Conservation (phyloP, 2,797 vertebrate genomes). For the Fistularia commersonii region DNA sequence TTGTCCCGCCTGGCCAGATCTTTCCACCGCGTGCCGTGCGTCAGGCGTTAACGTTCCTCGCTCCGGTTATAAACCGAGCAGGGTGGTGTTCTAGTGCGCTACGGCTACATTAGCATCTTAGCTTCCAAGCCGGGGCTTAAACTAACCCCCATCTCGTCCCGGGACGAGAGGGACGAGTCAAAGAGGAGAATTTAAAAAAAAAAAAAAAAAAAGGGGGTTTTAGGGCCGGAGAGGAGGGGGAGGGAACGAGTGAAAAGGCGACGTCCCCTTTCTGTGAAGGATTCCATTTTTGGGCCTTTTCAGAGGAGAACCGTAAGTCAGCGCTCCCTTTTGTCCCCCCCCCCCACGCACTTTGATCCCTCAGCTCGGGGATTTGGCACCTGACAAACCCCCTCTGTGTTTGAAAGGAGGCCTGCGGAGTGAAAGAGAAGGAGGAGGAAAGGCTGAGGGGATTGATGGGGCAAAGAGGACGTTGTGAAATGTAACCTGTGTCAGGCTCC, state of each 20-base stretch:
- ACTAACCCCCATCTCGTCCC: conserved; percentile 55
- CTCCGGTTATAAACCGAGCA: too few species aligned
- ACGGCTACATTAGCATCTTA: too few species aligned
- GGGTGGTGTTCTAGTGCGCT: too few species aligned
- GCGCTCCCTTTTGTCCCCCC: conserved; percentile 69
- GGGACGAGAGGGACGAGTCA: conserved; percentile 38
- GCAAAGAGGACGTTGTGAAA: conserved; percentile 20
- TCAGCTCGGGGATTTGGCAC: conserved; percentile 67
- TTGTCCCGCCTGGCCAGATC: conserved; percentile 54
- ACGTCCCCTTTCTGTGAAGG: conserved; percentile 66
- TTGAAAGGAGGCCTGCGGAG: conserved; percentile 62
- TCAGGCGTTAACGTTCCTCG: conserved; percentile 58
- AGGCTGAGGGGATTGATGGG: conserved; percentile 26
- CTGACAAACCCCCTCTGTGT: conserved; percentile 67
- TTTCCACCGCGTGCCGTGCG: conserved; percentile 40
- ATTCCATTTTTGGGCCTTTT: conserved; percentile 68
- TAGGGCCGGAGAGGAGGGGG: conserved; percentile 56
- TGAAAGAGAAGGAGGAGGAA: conserved; percentile 37
- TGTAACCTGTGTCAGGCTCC: conserved; percentile 34
- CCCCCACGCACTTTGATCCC: too few species aligned
- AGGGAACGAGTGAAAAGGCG: conserved; percentile 68
- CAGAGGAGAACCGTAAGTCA: conserved; percentile 76
- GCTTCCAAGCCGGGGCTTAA: too few species aligned
- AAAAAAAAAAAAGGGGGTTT: conserved; percentile 37
- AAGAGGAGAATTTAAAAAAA: conserved; percentile 54